Evolutionary conservation across 2,797 vertebrate species (phyloP).

Genomic region (Natrix natrix): DNA sequence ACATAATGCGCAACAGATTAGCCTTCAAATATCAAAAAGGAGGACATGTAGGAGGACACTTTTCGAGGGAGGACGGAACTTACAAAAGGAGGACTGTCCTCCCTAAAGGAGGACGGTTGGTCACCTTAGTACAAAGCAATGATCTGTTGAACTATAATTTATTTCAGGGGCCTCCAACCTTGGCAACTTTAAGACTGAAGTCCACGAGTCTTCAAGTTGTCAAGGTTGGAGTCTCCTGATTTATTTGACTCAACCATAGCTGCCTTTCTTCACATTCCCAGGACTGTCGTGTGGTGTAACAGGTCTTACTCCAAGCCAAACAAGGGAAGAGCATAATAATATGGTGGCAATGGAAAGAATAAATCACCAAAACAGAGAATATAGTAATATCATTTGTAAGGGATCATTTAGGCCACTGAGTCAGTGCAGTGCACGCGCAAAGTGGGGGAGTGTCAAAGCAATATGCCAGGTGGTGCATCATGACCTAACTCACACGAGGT

Average conservation of each 20-base stretch:
- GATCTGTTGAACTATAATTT: background rate
- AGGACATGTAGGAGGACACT: too few species aligned
- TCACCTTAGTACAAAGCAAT: too few species aligned
- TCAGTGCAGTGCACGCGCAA: background rate
- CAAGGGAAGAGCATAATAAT: background rate
- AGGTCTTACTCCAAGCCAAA: background rate
- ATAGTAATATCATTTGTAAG: background rate
- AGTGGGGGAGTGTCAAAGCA: background rate
- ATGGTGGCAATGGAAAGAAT: background rate
- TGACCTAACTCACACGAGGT: background rate
- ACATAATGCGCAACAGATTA: too few species aligned
- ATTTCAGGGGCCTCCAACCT: background rate
- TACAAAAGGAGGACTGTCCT: too few species aligned
- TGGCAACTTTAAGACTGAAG: too few species aligned
- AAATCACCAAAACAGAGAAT: background rate
- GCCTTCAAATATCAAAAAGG: too few species aligned
- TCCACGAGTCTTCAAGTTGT: too few species aligned
- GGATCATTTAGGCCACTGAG: background rate
- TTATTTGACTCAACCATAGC: background rate
- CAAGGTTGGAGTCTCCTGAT: background rate
- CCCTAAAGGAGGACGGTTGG: too few species aligned
- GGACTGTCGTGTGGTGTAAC: background rate
- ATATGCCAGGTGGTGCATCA: background rate
- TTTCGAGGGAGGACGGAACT: too few species aligned
- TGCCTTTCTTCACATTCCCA: background rate